Evolutionary conservation across 2,113 vertebrate species (phyloP), one percentile per base, ranked within the genome.

Genomic region (Carollia perspicillata): DNA sequence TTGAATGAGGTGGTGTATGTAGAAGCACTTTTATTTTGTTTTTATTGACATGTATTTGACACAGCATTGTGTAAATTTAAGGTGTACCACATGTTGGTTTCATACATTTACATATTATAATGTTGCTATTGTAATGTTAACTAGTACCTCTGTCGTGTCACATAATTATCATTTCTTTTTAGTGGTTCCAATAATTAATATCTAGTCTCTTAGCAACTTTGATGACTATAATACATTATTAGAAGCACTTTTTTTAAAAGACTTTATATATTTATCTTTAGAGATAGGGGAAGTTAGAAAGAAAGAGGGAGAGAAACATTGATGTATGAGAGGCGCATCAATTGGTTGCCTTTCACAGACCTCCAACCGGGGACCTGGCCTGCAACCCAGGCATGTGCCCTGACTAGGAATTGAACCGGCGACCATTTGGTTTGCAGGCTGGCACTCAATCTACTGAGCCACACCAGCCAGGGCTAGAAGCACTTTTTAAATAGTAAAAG

Each of bases 1-100:
- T 84, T 83, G 81, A 90, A n/a, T 78, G 17, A 93, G 49, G 3
- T 84, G 42, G 30, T 88, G n/a, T 92, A n/a, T 92, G 13, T 94
- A 58, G 94, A 94, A 77, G 77, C 47, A 80, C 17, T 86, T 78
- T 86, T 74, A 47, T 58, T 40, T 71, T 83, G n/a, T 78, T 33
- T 78, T 58, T 69, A 79, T 69, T 86, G 63, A 77, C 77, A 69
- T 51, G 44, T 83, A 42, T 81, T 89, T 42, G 53, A 72, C 44
- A 16, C 2, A 37, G 30, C 35, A 8, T 65, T 65, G 35, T 74
- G 13, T 72, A 53, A 81, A 35, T 42, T 53, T 35, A 81, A 81
- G 75, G 30, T n/a, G 10, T 89, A 30, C 47, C 42, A 2, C 35
- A 16, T 35, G 11, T 53, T 35, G 55, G 26, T 44, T 65, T 89